phyloP scores from a whole-genome alignment of 2,113 vertebrate genomes.

The Pogona vitticeps region DNA sequence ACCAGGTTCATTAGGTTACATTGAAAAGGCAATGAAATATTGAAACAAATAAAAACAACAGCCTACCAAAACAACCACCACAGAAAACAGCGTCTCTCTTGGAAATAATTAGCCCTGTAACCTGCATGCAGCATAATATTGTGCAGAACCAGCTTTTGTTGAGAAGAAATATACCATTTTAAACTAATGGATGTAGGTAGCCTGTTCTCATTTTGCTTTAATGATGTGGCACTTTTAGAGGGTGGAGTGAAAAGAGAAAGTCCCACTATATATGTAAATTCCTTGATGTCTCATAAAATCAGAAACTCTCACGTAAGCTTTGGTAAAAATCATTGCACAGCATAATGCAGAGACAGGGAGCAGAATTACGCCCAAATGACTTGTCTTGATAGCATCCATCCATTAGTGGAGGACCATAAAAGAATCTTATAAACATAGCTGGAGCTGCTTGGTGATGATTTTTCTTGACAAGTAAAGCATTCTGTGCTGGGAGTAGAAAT shows the following conservation, averaged over 20 bases:
- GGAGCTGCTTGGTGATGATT: conserved; percentile 62
- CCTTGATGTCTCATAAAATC: conserved; percentile 56
- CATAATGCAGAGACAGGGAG: neutral
- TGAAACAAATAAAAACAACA: conserved; percentile 51
- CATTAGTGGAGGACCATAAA: conserved; percentile 58
- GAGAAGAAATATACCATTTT: conserved; percentile 59
- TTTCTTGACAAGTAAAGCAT: conserved; percentile 66
- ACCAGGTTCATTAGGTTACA: conserved; percentile 49
- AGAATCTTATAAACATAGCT: conserved; percentile 61
- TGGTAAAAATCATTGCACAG: conserved; percentile 41
- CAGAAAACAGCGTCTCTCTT: conserved; percentile 36
- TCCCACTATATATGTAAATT: conserved; percentile 70
- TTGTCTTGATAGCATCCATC: conserved; percentile 59
- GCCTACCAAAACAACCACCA: conserved; percentile 22
- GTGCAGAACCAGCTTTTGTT: conserved; percentile 55
- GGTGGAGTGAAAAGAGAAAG: conserved; percentile 8
- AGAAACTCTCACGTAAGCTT: conserved; percentile 47
- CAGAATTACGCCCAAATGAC: conserved; percentile 49
- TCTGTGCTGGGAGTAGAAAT: conserved; percentile 52
- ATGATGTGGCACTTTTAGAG: conserved; percentile 51
- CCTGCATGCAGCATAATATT: conserved; percentile 48
- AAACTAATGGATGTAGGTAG: conserved; percentile 56
- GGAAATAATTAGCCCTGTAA: conserved; percentile 49
- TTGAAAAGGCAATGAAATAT: conserved; percentile 12
- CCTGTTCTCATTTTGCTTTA: conserved; percentile 58